Evolutionary conservation across 2,888 invertebrate genomes (phyloP), one percentile per base, ranked within the genome.

Genomic region (Sylvicola cinctus): DNA sequence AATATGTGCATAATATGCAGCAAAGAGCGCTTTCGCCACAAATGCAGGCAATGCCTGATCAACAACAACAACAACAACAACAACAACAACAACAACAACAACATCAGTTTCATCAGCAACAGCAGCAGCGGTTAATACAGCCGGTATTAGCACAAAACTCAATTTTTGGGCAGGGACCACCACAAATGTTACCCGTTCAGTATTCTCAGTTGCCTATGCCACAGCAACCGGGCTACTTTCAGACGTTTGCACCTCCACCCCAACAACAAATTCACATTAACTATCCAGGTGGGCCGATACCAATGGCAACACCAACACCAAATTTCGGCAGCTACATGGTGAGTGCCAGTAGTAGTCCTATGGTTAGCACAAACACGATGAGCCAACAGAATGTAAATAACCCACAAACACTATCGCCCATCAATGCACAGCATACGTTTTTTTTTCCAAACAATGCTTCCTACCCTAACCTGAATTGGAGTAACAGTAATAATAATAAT

Each of bases 111-210:
- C 3, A 10, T 4, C 14, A 15, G 15, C 14, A 12, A 14, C 14
- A 7, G 17, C 20, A 20, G 20, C 20, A 20, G 20, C 20, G 20
- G 4, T 8, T 8, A 20, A 20, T 20, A 8, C 15, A 2, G 3
- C 10, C 8, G 13, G 16, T 16, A 16, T 16, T 16, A 4, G n/a
- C 16, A 16, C n/a, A 16, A 15, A 31, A 31, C 16, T 7, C 16
- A 5, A 16, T n/a, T 16, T n/a, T 16, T 28, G 26, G 16, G 25
- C 5, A 8, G 2, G n/a, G 16, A 6, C 26, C 30, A n/a, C 29
- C 6, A 8, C 28, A 58, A 50, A 54, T 58, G 41, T 43, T 58
- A 38, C 58, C 58, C 15, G 58, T 58, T 26, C 58, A 58, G 42
- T 58, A 56, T 45, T 45, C 51, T 32, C 50, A 48, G 38, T 43